Percentiles rank a stretch among this genome's conserved stretches.
Conservation (phyloP, 2,797 vertebrate genomes). For the Artibeus lituratus region DNA sequence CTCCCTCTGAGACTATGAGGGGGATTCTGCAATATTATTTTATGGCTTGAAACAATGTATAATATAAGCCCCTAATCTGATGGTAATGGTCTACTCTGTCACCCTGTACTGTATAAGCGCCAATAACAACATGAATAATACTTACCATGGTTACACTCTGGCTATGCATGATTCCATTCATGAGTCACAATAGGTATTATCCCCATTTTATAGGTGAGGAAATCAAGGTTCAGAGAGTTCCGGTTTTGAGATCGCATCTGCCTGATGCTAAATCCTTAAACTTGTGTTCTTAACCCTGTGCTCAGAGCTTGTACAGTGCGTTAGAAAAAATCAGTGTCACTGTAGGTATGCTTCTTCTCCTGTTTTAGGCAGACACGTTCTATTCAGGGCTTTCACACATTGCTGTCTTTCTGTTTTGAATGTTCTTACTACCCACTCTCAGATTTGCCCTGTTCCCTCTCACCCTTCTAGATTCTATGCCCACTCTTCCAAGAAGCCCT, state of each 20-base stretch:
- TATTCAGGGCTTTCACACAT: neutral
- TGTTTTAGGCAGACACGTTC: neutral
- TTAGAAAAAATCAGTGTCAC: neutral
- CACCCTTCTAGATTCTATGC: neutral
- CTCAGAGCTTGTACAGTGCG: neutral
- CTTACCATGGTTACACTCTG: neutral
- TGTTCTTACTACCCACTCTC: neutral
- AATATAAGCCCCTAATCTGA: neutral
- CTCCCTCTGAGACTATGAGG: slow-evolving; percentile 4
- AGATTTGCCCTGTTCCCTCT: neutral
- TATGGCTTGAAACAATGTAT: neutral
- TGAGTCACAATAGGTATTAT: neutral
- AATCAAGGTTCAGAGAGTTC: neutral
- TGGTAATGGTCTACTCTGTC: neutral
- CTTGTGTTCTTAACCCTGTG: neutral
- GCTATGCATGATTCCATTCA: neutral
- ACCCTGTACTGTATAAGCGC: neutral
- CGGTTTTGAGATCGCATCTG: neutral
- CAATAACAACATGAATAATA: neutral
- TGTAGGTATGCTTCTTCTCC: neutral
- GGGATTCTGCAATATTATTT: neutral
- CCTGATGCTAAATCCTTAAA: neutral
- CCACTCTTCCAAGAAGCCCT: neutral
- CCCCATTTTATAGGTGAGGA: neutral
- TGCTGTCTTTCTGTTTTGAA: neutral